Percentiles rank a stretch among this genome's conserved stretches.
phyloP scores from a whole-genome alignment of 2,113 vertebrate genomes.

The Naja naja region DNA sequence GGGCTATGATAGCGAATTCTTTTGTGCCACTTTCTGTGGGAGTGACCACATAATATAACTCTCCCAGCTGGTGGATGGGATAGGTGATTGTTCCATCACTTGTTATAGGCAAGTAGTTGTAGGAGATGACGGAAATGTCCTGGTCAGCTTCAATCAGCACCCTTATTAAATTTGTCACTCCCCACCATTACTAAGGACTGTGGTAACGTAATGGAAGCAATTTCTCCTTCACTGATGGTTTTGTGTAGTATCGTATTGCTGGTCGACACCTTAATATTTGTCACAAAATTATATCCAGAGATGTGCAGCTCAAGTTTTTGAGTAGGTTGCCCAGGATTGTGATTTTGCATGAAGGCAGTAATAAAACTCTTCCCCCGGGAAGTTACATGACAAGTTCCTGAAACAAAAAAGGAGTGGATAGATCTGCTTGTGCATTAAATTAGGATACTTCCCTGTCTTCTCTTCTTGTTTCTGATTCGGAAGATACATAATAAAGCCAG shows the following conservation, averaged over 20 bases:
- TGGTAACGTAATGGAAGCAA: not conserved
- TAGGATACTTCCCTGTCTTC: not conserved
- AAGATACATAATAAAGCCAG: not conserved
- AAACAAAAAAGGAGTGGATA: not conserved
- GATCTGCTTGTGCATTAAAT: not conserved
- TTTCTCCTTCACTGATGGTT: not conserved
- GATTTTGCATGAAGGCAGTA: not conserved
- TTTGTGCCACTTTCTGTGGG: conserved; percentile 41
- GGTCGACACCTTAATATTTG: not conserved
- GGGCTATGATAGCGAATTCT: conserved; percentile 70
- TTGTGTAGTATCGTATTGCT: not conserved
- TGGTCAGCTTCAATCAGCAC: conserved; percentile 1
- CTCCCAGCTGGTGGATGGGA: not conserved
- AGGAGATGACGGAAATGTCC: not conserved
- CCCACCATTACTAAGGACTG: not conserved
- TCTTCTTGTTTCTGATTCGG: not conserved
- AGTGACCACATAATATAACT: conserved; percentile 53
- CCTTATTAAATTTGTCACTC: not conserved
- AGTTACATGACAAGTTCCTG: not conserved
- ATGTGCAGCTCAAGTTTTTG: not conserved
- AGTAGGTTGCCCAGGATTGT: fast-evolving
- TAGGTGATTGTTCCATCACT: not conserved
- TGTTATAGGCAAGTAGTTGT: not conserved
- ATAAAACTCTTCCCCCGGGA: conserved; percentile 1
- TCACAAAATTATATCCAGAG: not conserved